Evolutionary conservation across 2,797 vertebrate species (phyloP), one percentile per base, ranked within the genome.

Genomic region (Sus cebifrons): DNA sequence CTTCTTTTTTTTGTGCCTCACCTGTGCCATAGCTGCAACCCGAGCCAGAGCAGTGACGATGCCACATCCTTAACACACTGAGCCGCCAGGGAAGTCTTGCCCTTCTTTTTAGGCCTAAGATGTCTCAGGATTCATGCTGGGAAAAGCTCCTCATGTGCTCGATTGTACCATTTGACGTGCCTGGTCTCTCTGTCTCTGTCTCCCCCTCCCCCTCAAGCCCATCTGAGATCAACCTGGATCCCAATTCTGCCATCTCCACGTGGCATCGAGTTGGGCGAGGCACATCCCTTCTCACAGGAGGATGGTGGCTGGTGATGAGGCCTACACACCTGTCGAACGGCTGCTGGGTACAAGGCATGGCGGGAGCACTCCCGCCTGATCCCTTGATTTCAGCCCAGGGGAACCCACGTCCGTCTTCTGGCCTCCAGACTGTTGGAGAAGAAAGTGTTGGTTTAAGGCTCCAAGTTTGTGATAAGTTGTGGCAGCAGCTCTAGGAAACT

Each of bases 321-420:
- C 18, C n/a, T 14, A 8, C 18, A 15, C 0, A 2, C 18, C 18
- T 20, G 29, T 17, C 4, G 29, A 15, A 21, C 27, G 4, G 18
- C 54, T 23, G 20, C 75, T 58, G 75, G 29, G 9, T 56, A 58
- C 18, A 7, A 56, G 75, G 52, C 75, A 11, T 15, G 49, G 20
- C 12, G 8, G 75, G 29, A 67, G 68, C 3, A 0, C 0, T 36
- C 8, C 67, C 36, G 7, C 18, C 18, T 0, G 56, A 16, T n/a
- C 17, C 58, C 18, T 11, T 9, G 17, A 20, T 21, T 3, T 11
- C 29, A 36, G n/a, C 44, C 29, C 36, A 10, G 6, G 3, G 21
- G 4, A 7, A 52, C 70, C 52, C 44, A 1, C 3, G 58, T 32
- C 27, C 70, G 36, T 36, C 56, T 75, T 52, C 58, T 13, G 89